Evolutionary conservation across 2,888 invertebrate genomes (phyloP), one percentile per base, ranked within the genome.

Genomic region (Meganola albula): DNA sequence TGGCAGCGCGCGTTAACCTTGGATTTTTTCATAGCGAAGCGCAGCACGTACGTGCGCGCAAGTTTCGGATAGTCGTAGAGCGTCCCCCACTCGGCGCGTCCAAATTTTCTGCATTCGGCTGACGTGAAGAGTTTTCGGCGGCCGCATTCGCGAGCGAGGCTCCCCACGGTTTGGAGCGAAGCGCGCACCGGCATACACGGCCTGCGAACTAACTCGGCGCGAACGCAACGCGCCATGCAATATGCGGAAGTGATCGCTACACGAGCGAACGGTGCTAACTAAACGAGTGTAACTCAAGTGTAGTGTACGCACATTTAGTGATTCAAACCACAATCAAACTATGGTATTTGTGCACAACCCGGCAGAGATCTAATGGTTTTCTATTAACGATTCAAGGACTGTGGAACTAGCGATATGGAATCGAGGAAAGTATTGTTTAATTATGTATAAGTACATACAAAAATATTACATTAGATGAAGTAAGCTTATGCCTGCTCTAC

Each of bases 1-100:
- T 82, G 85, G 84, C 84, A 83, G 68, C 83, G 82, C 79, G 79
- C 73, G 76, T 75, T 84, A 83, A 83, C 84, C 85, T 85, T 85
- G 85, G 77, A 74, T 76, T 84, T 85, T 78, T 78, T 78, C 82
- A 82, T 80, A 82, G 78, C 76, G 73, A 77, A 79, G 80, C 82
- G 80, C 63, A 78, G 85, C 84, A 84, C 82, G 84, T 84, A 83
- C 78, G n/a, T n/a, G 59, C 80, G 76, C 79, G 63, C 79, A 76
- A 77, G 77, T 75, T 80, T 82, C 74, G 82, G 74, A 77, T 82
- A 83, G 83, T 73, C 83, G 74, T 76, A 83, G 84, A 80, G 73
- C 82, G 79, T 75, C 82, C 84, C 83, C 83, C 82, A 77, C 83
- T 77, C 82, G 68, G 53, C 76, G 75, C 82, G 82, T 78, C 80